Conservation (phyloP, 2,888 invertebrate genomes). For the Philonicus albiceps region DNA sequence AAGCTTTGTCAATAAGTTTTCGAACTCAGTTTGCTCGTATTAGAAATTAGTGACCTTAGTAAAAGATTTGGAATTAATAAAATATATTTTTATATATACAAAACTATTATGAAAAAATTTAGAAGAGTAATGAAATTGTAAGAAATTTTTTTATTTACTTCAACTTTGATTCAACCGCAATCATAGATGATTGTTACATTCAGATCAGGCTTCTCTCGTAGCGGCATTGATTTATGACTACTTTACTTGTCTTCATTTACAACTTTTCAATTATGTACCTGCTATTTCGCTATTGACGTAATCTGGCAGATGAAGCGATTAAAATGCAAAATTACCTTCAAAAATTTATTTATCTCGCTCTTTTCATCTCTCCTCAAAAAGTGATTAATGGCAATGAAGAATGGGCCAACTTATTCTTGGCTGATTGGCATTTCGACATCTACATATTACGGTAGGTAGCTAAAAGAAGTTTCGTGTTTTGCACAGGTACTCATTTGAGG, state of each 20-base stretch:
- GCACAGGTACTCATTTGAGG: neutral
- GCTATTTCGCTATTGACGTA: slow-evolving; percentile 13
- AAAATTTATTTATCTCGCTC: neutral
- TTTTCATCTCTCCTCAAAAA: neutral
- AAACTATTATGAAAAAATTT: neutral
- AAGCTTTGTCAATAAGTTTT: neutral
- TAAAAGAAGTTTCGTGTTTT: neutral
- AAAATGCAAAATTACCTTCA: slow-evolving; percentile 1
- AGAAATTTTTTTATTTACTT: neutral
- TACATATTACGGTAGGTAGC: neutral
- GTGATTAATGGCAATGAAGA: neutral
- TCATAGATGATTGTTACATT: neutral
- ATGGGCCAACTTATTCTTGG: neutral
- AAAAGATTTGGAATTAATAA: too few relatives aligned
- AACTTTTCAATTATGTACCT: slow-evolving; percentile 13
- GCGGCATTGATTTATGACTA: slow-evolving; percentile 5
- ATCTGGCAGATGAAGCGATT: slow-evolving; percentile 25
- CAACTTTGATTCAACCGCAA: neutral
- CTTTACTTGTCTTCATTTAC: slow-evolving; percentile 9
- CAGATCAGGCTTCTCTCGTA: neutral
- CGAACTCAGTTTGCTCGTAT: too few relatives aligned
- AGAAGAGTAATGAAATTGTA: neutral
- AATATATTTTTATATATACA: too few relatives aligned
- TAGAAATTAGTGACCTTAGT: too few relatives aligned
- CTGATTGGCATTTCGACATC: neutral